Conservation (phyloP, 2,888 invertebrate species). For the Schizaphis graminum region DNA sequence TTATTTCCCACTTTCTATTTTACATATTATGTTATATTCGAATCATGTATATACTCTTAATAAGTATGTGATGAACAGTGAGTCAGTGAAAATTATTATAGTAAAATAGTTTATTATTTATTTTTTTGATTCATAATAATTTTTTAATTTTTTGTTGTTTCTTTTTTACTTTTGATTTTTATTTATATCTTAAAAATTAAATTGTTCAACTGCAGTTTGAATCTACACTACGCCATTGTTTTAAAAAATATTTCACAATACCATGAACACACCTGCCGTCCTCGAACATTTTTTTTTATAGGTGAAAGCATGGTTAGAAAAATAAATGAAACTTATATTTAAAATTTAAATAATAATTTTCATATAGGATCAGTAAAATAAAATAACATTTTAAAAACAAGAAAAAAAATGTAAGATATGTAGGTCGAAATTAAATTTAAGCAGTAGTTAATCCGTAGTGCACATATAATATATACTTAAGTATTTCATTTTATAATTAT, state of each 20-base stretch:
- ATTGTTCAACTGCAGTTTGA: not conserved
- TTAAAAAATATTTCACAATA: conserved; percentile 32
- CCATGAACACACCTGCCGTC: conserved; percentile 7
- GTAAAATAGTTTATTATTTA: not conserved
- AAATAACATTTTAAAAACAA: not conserved
- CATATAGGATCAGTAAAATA: not conserved
- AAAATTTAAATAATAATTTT: not conserved
- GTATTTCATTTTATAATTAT: not conserved
- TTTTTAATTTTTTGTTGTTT: not conserved
- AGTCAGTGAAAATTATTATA: not conserved
- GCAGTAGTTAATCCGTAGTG: not conserved
- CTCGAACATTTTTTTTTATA: conserved; percentile 6
- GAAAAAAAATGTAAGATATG: not conserved
- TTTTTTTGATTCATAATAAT: not conserved
- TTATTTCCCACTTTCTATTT: not conserved
- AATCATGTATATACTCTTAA: too few relatives aligned
- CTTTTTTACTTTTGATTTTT: not conserved
- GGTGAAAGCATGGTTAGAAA: not conserved
- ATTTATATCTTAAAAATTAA: not conserved
- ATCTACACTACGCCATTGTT: not conserved
- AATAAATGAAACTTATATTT: not conserved
- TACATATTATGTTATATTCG: not conserved
- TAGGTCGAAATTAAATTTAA: not conserved
- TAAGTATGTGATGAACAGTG: too few relatives aligned
- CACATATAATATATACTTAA: not conserved